These are phyloP conservation scores for Sarcophaga caerulescens DNA, from an alignment of 2,888 invertebrate species.

Conservation along the genomic window DNA sequence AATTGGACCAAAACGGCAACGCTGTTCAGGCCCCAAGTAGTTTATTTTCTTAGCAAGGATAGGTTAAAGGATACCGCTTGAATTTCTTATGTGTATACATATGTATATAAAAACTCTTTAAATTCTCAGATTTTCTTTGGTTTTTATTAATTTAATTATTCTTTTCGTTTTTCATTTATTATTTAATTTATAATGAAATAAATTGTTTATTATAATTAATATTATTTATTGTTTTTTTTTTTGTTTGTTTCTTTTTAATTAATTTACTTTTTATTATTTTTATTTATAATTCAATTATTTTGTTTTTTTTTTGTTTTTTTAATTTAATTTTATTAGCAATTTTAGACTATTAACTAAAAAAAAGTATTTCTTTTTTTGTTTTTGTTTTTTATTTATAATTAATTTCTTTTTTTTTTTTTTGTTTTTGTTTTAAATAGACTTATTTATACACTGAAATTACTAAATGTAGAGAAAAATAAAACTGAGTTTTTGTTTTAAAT, in stretches of 20 bases:
- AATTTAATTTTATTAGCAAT: slow-evolving; percentile 58
- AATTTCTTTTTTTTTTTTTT: slow-evolving; percentile 21
- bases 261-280: slow-evolving; percentile 17
- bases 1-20: no score
- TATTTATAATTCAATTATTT: slow-evolving; percentile 7
- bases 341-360: slow-evolving; percentile 65
- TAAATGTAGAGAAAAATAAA: slow-evolving; percentile 59
- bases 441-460: slow-evolving; percentile 63
- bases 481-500: slow-evolving; percentile 31
- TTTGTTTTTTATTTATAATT: slow-evolving; percentile 40
- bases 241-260: slow-evolving; percentile 43
- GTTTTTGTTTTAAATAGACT: slow-evolving; percentile 32
- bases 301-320: slow-evolving; percentile 15
- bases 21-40: no score
- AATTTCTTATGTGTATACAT: no score
- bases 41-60: no score
- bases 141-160: slow-evolving; percentile 39
- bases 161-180: slow-evolving; percentile 26
- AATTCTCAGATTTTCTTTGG: slow-evolving; percentile 39
- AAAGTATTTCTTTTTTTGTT: slow-evolving; percentile 39
- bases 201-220: slow-evolving; percentile 55
- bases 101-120: not conserved
- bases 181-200: slow-evolving; percentile 59
- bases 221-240: slow-evolving; percentile 49
- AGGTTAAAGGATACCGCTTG: no score